These are phyloP conservation scores for Magallana ariakensis DNA, from an alignment of 1,140 invertebrate species.

Conservation along the genomic window DNA sequence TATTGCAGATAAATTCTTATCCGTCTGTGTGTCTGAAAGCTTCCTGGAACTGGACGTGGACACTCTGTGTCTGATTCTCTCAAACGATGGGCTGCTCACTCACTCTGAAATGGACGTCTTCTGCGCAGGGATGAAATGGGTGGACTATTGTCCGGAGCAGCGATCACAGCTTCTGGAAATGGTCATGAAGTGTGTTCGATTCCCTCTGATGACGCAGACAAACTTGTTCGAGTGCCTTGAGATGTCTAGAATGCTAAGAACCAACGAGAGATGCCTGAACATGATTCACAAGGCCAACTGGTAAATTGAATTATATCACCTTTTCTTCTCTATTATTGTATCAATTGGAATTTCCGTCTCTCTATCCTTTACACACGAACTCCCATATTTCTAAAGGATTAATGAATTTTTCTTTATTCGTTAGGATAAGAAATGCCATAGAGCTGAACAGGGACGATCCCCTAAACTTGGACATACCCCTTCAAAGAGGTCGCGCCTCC, in stretches of 20 bases:
- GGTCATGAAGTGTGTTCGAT: conserved; percentile 47
- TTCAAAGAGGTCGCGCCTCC: not conserved
- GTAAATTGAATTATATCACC: conserved; percentile 2
- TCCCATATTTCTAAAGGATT: not conserved
- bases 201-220: conserved; percentile 45
- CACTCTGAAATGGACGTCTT: conserved; percentile 42
- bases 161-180: not conserved
- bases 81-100: conserved; percentile 28
- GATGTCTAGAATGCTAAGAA: conserved; percentile 10
- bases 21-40: not conserved
- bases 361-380: not conserved
- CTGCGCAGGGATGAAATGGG: conserved; percentile 38
- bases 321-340: not conserved
- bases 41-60: conserved; percentile 41
- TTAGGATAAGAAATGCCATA: conserved; percentile 2
- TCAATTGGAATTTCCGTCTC: not conserved
- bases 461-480: not conserved
- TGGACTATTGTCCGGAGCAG: not conserved
- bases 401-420: not conserved
- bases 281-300: conserved; percentile 49
- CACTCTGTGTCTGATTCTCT: conserved; percentile 42
- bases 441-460: not conserved
- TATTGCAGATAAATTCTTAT: conserved; percentile 20
- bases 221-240: conserved; percentile 43
- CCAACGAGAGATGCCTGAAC: not conserved